Evolutionary conservation across 37 sponge, comb jelly and placozoan species (phyloP).

Genomic region (Oopsacas minuta): DNA sequence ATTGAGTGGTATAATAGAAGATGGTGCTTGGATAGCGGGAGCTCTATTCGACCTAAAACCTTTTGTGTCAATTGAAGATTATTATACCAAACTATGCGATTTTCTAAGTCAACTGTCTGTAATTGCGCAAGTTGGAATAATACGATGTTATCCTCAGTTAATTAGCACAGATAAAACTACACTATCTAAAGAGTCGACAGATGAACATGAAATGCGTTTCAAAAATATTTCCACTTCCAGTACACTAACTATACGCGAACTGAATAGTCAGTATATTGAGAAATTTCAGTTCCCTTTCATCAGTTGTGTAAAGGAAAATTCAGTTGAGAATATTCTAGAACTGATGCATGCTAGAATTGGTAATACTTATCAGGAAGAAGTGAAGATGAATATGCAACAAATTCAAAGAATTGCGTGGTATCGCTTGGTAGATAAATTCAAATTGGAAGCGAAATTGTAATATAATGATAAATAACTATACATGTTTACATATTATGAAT

Average conservation of each 20-base stretch:
- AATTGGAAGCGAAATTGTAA: background rate
- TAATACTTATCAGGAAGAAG: background rate
- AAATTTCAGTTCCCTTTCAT: background rate
- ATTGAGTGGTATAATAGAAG: background rate
- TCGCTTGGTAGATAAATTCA: background rate
- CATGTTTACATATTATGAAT: too few species aligned
- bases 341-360: background rate
- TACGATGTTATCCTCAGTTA: background rate
- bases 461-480: too few species aligned
- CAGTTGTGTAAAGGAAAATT: background rate
- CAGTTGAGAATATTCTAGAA: background rate
- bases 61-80: background rate
- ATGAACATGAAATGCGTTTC: background rate
- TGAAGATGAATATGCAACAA: background rate
- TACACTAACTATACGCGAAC: background rate
- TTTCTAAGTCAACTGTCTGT: background rate
- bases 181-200: background rate
- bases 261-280: background rate
- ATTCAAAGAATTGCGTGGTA: background rate
- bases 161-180: background rate
- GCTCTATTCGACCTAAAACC: background rate
- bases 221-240: background rate
- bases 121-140: background rate
- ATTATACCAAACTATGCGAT: background rate
- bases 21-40: background rate